Evolutionary conservation across 2,113 vertebrate species (phyloP).

Genomic region (Callorhinus ursinus): DNA sequence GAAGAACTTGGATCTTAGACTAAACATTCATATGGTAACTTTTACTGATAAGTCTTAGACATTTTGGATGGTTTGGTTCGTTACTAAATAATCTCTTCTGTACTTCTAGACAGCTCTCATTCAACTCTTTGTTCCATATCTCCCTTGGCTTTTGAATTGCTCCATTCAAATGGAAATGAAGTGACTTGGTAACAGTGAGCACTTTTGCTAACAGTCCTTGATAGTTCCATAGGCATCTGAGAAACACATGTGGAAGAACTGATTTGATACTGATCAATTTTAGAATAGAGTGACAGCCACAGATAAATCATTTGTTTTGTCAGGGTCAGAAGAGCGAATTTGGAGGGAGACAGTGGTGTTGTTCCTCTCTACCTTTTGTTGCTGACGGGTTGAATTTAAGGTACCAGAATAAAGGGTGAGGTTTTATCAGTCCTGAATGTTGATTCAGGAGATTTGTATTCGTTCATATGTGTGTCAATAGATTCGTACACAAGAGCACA

Average conservation of each 20-base stretch:
- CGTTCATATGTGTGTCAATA: background rate
- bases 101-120: background rate
- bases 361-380: background rate
- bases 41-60: background rate
- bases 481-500: background rate
- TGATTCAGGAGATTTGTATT: background rate
- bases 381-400: background rate
- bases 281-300: background rate
- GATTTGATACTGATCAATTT: background rate
- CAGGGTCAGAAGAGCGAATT: conserved; percentile 31
- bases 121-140: background rate
- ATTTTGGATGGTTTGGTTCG: background rate
- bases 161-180: background rate
- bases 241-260: background rate
- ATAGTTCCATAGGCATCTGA: background rate
- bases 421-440: background rate
- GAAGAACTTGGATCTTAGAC: conserved; percentile 29
- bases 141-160: background rate
- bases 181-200: background rate
- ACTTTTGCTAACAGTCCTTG: background rate
- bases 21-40: conserved; percentile 13
- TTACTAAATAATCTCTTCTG: conserved; percentile 16
- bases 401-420: background rate
- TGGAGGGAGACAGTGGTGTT: background rate
- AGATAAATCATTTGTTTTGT: background rate